These are phyloP conservation scores for Atherinosoma microstoma DNA, from an alignment of 2,797 vertebrate species.

Conservation along the genomic window DNA sequence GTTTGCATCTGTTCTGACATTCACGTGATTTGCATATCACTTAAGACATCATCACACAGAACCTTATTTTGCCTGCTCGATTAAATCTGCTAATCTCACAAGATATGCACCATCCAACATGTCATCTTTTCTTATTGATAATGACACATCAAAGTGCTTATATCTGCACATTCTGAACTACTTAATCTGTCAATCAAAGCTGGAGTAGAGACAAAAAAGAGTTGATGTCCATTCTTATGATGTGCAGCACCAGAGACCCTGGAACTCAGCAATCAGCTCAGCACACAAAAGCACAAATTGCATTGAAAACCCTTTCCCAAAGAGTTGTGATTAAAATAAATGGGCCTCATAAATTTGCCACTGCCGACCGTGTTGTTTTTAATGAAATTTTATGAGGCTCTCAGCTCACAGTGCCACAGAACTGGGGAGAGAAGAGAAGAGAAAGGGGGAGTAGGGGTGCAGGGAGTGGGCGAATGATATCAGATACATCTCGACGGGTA, in stretches of 20 bases:
- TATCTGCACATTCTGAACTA: slow-evolving; percentile 41
- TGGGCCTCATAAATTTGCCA: slow-evolving; percentile 87
- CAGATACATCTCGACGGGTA: slow-evolving; percentile 97
- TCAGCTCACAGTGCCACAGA: slow-evolving; percentile 65
- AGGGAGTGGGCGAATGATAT: slow-evolving; percentile 93
- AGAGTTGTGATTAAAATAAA: slow-evolving; percentile 89
- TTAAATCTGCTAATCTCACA: slow-evolving; percentile 9
- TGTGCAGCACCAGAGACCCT: slow-evolving; percentile 56
- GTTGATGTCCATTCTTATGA: slow-evolving; percentile 59
- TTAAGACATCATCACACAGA: slow-evolving; percentile 27
- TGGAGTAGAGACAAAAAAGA: slow-evolving; percentile 19
- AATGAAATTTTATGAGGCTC: slow-evolving; percentile 99
- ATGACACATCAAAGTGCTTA: slow-evolving; percentile 41
- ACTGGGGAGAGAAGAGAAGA: slow-evolving; percentile 37
- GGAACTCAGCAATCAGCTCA: slow-evolving; percentile 71
- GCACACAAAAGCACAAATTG: slow-evolving; percentile 84
- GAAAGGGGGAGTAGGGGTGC: slow-evolving; percentile 52
- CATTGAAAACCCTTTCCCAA: slow-evolving; percentile 83
- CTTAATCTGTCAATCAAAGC: slow-evolving; percentile 39
- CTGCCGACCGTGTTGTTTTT: slow-evolving; percentile 88
- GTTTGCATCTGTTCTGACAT: slow-evolving; percentile 18
- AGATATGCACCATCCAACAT: slow-evolving; percentile 21
- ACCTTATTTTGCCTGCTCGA: slow-evolving; percentile 6
- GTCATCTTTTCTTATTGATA: slow-evolving; percentile 26
- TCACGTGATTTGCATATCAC: slow-evolving; percentile 11